Evolutionary conservation across 1,140 invertebrate species (phyloP).

Genomic region (Lordiphosa clarofinis): DNA sequence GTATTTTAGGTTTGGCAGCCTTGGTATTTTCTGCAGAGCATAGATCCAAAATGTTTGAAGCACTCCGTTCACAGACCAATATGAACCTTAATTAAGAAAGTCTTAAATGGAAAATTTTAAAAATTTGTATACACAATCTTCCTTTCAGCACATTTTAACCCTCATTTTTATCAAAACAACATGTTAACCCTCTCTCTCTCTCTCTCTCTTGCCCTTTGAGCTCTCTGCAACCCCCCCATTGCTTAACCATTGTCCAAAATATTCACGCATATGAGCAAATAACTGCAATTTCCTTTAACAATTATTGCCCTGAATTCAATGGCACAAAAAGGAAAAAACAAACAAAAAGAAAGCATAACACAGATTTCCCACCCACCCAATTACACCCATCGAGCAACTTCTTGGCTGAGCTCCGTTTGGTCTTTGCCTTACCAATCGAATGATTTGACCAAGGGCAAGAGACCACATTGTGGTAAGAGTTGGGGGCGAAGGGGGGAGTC

Average conservation of each 20-base stretch:
- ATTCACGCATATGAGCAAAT: slow-evolving; percentile 60
- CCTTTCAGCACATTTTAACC: too few species aligned
- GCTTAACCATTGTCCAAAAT: slow-evolving; percentile 33
- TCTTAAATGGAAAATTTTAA: too few species aligned
- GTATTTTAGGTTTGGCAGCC: too few species aligned
- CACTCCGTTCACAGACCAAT: too few species aligned
- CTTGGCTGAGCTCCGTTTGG: slow-evolving; percentile 7
- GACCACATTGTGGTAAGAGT: slow-evolving; percentile 1
- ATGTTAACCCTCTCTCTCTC: not conserved
- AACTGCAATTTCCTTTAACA: slow-evolving; percentile 37
- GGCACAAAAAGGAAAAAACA: slow-evolving; percentile 16
- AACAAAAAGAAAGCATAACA: slow-evolving; percentile 17
- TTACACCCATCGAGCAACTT: slow-evolving; percentile 11
- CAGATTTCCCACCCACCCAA: slow-evolving; percentile 27
- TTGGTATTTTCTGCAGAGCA: too few species aligned
- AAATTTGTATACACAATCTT: too few species aligned
- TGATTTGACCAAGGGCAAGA: slow-evolving; percentile 37
- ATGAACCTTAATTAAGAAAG: too few species aligned
- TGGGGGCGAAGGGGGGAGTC: slow-evolving; percentile 4
- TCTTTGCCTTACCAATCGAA: slow-evolving; percentile 47
- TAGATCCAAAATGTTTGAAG: too few species aligned
- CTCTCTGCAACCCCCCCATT: slow-evolving; percentile 21
- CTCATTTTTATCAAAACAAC: not conserved
- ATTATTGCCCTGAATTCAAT: slow-evolving; percentile 41
- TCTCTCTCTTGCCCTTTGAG: not conserved